Evolutionary conservation across 2,797 vertebrate genomes (phyloP), one percentile per base, ranked within the genome.

Genomic region (Gymnodraco acuticeps): DNA sequence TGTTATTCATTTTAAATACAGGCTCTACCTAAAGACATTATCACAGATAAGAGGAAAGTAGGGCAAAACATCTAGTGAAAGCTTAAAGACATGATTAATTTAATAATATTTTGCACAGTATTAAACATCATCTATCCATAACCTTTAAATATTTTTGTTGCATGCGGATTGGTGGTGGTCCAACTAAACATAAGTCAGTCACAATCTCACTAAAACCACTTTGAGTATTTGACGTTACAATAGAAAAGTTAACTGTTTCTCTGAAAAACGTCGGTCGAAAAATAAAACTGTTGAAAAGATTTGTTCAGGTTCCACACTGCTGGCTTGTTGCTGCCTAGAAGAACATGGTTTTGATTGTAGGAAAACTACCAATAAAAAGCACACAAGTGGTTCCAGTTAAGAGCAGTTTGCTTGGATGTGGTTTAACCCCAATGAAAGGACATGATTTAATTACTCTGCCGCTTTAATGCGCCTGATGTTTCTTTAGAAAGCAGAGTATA

Each of bases 401-500:
- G 90, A 91, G 89, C 89, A 79, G 75, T 87, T 93, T 61, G 74
- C 92, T 95, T 93, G 88, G 88, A 94, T 95, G 94, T 95, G 94
- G 94, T 87, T 84, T 88, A 92, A 93, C 94, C 93, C 88, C 94
- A 94, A 94, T 92, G 91, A 94, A 91, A 95, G 93, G 93, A 94
- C 94, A 93, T 94, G 92, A 95, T 94, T 95, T 95, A 93, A 95
- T 95, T 94, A 94, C 93, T 93, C 92, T 94, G 89, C 88, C 89
- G 87, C 91, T 94, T 95, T 94, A 94, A 94, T 93, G 92, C 75
- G 91, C 89, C 91, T 93, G 89, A 89, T 94, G 94, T 95, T 93
- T 91, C 93, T 92, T 94, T 93, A 93, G 92, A 95, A 95, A 89
- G 87, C 89, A 69, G 76, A 91, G 88, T 92, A 90, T 95, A 87